Evolutionary conservation across 2,113 vertebrate genomes (phyloP), one percentile per base, ranked within the genome.

Genomic region (Thunnus thynnus): DNA sequence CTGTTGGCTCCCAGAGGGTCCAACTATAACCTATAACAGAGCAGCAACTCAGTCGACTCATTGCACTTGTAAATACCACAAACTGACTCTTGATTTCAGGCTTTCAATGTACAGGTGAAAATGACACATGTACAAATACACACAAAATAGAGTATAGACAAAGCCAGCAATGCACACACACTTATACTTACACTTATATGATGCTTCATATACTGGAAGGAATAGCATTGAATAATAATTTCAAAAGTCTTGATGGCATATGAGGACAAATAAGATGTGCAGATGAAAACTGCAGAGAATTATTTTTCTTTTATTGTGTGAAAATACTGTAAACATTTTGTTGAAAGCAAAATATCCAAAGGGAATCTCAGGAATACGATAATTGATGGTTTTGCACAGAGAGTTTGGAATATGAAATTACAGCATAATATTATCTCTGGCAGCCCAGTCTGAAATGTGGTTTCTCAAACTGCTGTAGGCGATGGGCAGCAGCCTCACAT

Each of bases 351-450:
- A 90, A 83, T 46, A 77, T 75, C 85, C 81, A 57, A 20, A 61
- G 48, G 65, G 70, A 62, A 27, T 69, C 48, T 80, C 20, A 41
- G 73, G 76, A 62, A 80, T 67, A 69, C 77, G 61, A 76, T 87
- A 77, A 91, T 76, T 85, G 71, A 85, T 71, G 76, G 67, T 58
- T 80, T 81, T 83, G 64, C 41, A 27, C n/a, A 80, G 76, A 86
- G 73, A 79, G 52, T 32, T 14, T 58, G 27, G 84, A 73, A 82
- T 80, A 85, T 85, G 60, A 20, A 63, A 71, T 88, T 88, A 86
- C 64, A 82, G 48, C 69, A 84, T 72, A 85, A 87, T 86, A 81
- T 90, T 88, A 30, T 91, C 27, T 88, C 76, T 88, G 87, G 86
- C 83, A 83, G 83, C 68, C 51, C 16, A 3, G 61, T 27, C n/a